Percentiles rank a stretch among this genome's conserved stretches.
phyloP scores from a whole-genome alignment of 2,113 vertebrate genomes.

The Myotis lucifugus region DNA sequence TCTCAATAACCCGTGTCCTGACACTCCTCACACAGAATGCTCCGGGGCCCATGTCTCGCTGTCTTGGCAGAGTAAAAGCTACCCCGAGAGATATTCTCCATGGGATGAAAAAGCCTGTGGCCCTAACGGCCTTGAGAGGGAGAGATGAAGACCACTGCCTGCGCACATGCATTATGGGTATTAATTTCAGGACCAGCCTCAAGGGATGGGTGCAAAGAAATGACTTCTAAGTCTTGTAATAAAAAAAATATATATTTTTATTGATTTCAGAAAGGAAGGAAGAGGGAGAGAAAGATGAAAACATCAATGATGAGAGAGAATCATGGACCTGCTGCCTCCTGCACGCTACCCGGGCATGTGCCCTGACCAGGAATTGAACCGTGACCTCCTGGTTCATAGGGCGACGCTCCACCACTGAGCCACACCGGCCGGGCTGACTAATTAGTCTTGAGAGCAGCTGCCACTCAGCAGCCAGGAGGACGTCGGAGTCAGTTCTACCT shows the following conservation, averaged over 20 bases:
- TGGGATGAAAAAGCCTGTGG: slow-evolving; percentile 43
- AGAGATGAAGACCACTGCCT: background rate
- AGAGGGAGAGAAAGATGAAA: no score
- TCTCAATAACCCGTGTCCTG: slow-evolving; percentile 28
- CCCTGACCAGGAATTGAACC: no score
- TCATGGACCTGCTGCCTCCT: no score
- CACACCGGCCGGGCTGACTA: no score
- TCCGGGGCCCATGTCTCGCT: slow-evolving; percentile 7
- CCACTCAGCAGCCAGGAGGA: background rate
- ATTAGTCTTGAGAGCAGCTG: background rate
- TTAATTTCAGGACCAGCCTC: slow-evolving; percentile 51
- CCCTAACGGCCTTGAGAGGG: slow-evolving; percentile 35
- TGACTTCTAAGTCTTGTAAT: background rate
- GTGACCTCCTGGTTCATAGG: no score
- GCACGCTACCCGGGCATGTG: no score
- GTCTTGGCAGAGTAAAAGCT: slow-evolving; percentile 16
- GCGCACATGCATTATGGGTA: background rate
- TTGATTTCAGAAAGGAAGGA: no score
- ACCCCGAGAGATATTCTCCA: slow-evolving; percentile 13
- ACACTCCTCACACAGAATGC: slow-evolving; percentile 52
- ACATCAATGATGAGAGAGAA: no score
- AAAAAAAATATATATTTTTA: no score
- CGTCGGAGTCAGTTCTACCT: background rate
- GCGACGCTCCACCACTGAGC: no score
- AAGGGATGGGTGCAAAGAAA: slow-evolving; percentile 23